These are phyloP conservation scores for Falcunculus frontatus DNA, from an alignment of 2,113 vertebrate genomes.

Conservation along the genomic window DNA sequence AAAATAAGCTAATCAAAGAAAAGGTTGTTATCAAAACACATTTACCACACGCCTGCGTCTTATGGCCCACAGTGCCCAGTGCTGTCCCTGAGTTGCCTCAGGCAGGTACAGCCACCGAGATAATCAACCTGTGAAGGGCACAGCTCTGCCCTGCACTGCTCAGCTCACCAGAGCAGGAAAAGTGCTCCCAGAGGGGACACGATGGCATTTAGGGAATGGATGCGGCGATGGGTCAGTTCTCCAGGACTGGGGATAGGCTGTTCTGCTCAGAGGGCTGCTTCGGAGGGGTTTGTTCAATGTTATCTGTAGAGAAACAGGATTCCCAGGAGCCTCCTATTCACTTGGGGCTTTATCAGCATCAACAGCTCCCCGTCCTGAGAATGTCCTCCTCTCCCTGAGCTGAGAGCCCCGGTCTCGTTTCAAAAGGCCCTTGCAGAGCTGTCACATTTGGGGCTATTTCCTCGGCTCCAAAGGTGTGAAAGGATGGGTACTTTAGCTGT, in stretches of 20 bases:
- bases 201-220: neutral
- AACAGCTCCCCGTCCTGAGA: neutral
- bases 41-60: constrained; percentile 15
- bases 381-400: neutral
- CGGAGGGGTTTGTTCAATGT: neutral
- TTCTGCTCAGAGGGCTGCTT: neutral
- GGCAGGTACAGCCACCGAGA: neutral
- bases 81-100: neutral
- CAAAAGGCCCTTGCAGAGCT: constrained; percentile 7
- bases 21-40: constrained; percentile 53
- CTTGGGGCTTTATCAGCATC: neutral
- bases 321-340: neutral
- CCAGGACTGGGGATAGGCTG: neutral
- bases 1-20: constrained; percentile 53
- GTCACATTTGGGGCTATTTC: neutral
- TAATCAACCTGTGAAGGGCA: constrained; percentile 56
- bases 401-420: neutral
- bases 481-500: neutral
- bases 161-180: neutral
- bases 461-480: neutral
- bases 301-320: neutral
- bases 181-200: neutral
- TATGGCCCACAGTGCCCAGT: neutral
- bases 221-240: rapidly evolving
- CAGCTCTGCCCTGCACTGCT: neutral